Evolutionary conservation across 2,888 invertebrate species (phyloP).

Genomic region (Ecliptopera silaceata): DNA sequence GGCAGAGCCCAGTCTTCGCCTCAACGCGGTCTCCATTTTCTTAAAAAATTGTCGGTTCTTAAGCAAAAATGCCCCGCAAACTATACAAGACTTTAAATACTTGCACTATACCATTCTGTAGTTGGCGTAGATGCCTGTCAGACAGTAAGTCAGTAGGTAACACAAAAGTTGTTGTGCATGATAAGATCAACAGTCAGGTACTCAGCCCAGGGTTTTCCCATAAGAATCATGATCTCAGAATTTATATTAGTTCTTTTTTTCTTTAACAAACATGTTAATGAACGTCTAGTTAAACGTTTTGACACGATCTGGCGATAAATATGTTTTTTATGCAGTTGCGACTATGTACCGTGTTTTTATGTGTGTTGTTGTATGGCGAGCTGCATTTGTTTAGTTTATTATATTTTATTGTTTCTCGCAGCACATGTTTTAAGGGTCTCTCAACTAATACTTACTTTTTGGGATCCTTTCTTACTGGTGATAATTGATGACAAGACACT

Average conservation of each 20-base stretch:
- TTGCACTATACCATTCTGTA: too few relatives aligned
- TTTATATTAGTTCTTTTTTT: slow-evolving; percentile 34
- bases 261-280: slow-evolving; percentile 23
- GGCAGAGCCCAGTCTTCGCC: too few relatives aligned
- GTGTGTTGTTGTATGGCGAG: slow-evolving; percentile 5
- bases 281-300: slow-evolving; percentile 33
- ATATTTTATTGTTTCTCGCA: too few relatives aligned
- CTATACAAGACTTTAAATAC: too few relatives aligned
- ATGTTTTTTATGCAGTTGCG: slow-evolving; percentile 6
- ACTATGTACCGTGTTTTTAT: slow-evolving; percentile 5
- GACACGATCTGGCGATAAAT: slow-evolving; percentile 24
- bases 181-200: neutral
- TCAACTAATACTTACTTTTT: too few relatives aligned
- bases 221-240: slow-evolving; percentile 47
- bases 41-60: too few relatives aligned
- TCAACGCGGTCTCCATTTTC: too few relatives aligned
- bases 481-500: too few relatives aligned
- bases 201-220: slow-evolving; percentile 44
- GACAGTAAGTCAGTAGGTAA: neutral
- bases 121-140: too few relatives aligned
- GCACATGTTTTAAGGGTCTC: too few relatives aligned
- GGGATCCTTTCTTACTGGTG: too few relatives aligned
- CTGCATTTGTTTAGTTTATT: neutral
- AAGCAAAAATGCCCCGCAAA: too few relatives aligned
- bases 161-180: neutral